A percentile compares a stretch with the other conserved stretches of the same genome.
These are phyloP conservation scores for Drosophila suboccidentalis DNA, from an alignment of 2,888 invertebrate genomes.

Conservation along the genomic window DNA sequence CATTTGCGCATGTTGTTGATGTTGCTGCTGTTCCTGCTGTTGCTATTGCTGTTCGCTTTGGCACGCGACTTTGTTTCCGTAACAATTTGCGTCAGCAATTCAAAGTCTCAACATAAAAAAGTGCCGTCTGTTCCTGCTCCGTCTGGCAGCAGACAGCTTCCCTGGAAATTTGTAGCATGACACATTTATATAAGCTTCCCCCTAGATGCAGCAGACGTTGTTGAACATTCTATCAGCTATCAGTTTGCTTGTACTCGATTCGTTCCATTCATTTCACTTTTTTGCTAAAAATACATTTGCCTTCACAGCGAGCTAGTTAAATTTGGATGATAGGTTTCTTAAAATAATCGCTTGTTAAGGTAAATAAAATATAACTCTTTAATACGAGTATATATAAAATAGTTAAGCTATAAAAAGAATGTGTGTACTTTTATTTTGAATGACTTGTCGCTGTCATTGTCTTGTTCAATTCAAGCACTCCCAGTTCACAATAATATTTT, in stretches of 20 bases:
- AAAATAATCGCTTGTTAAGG: conserved; percentile 8
- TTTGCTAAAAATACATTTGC: conserved; percentile 6
- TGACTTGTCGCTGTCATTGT: too few relatives aligned
- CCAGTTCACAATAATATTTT: neutral
- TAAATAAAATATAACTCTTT: neutral
- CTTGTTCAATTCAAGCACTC: neutral
- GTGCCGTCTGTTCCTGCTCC: conserved; percentile 24
- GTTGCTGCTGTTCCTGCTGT: neutral
- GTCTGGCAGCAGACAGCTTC: conserved; percentile 23
- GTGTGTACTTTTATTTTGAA: too few relatives aligned
- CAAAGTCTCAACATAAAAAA: conserved; percentile 12
- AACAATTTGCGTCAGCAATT: conserved; percentile 71
- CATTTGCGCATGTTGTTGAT: too few relatives aligned
- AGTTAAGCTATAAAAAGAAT: neutral
- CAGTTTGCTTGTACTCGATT: neutral
- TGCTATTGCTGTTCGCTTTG: conserved; percentile 28
- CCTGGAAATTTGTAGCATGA: neutral
- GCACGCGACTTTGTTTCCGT: conserved; percentile 61
- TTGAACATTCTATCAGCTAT: neutral
- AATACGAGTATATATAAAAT: neutral
- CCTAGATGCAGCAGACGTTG: neutral
- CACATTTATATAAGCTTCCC: conserved; percentile 60
- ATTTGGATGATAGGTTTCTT: neutral
- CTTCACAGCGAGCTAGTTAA: neutral
- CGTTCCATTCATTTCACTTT: neutral